Evolutionary conservation across 2,888 invertebrate species (phyloP).

Genomic region (Byasa hedistus): DNA sequence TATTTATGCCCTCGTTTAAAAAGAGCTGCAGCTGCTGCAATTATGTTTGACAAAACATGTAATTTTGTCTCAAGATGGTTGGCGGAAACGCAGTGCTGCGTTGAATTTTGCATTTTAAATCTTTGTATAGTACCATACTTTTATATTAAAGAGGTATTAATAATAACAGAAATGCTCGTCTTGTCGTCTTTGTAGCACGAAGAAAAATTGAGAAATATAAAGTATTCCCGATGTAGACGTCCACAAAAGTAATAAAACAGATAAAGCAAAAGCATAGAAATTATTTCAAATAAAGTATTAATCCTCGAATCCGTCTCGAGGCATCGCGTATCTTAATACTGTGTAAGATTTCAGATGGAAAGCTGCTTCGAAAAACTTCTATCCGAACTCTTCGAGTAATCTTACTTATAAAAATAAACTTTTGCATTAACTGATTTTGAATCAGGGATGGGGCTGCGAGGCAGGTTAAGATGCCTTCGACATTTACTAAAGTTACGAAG

Average conservation of each 20-base stretch:
- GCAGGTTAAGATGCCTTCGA: slow-evolving; percentile 59
- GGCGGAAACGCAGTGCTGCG: background rate
- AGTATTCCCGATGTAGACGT: background rate
- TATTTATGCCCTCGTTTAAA: slow-evolving; percentile 2
- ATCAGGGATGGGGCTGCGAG: slow-evolving; percentile 67
- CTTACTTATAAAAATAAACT: slow-evolving; percentile 82
- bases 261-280: slow-evolving; percentile 53
- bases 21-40: background rate
- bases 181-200: background rate
- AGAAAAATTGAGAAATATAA: background rate
- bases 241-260: slow-evolving; percentile 21
- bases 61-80: background rate
- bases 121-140: background rate
- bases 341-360: slow-evolving; percentile 74
- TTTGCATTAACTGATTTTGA: slow-evolving; percentile 80
- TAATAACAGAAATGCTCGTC: background rate
- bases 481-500: slow-evolving; percentile 61
- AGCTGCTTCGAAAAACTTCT: slow-evolving; percentile 72
- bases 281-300: slow-evolving; percentile 76
- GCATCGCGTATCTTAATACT: slow-evolving; percentile 69
- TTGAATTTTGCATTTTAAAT: slow-evolving; percentile 1
- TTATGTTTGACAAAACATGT: slow-evolving; percentile 1
- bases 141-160: slow-evolving; percentile 27
- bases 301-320: slow-evolving; percentile 64
- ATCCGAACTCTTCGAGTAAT: slow-evolving; percentile 74